Evolutionary conservation across 2,888 invertebrate species (phyloP), one percentile per base, ranked within the genome.

Genomic region (Diploptera punctata): DNA sequence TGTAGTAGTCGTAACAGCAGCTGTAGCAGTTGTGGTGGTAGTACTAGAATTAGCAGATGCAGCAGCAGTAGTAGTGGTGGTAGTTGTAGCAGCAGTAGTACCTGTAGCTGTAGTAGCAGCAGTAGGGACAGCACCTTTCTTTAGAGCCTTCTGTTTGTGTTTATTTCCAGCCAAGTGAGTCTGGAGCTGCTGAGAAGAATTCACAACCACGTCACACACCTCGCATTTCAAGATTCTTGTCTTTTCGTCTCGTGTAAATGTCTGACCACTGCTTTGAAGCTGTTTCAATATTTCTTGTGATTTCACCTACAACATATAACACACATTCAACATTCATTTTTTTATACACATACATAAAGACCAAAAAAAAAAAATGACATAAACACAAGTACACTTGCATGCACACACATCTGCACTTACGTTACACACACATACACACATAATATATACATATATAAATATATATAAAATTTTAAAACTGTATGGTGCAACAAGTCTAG

Each of bases 171-270:
- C 76, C 19, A 79, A 74, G 73, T 80, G 80, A 7, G 77, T 80
- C 54, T 79, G 78, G 18, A 80, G 62, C 67, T 79, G 77, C 68
- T 78, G 77, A 0, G 79, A 77, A 9, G 79, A 79, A 72, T 80
- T 79, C 26, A 78, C 78, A 2, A 76, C 76, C 18, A 79, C 76
- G 73, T 78, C 77, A 68, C 80, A 80, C 9, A 78, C 72, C 31
- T 77, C 76, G 73, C 77, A 77, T 61, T 72, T 75, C 29, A 77
- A 67, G 21, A 74, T 75, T 49, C 71, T 75, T 1, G 75, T 74
- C 19, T 75, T 73, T 47, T 75, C 75, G 52, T 75, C 76, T 21
- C 72, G 74, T 16, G 75, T 73, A 26, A 76, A 76, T 18, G 73
- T 72, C 61, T 77, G 74, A 13, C 74, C 76, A 52, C 70, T 72